Conservation (phyloP, 2,888 invertebrate genomes). For the Drosophila helvetica region DNA sequence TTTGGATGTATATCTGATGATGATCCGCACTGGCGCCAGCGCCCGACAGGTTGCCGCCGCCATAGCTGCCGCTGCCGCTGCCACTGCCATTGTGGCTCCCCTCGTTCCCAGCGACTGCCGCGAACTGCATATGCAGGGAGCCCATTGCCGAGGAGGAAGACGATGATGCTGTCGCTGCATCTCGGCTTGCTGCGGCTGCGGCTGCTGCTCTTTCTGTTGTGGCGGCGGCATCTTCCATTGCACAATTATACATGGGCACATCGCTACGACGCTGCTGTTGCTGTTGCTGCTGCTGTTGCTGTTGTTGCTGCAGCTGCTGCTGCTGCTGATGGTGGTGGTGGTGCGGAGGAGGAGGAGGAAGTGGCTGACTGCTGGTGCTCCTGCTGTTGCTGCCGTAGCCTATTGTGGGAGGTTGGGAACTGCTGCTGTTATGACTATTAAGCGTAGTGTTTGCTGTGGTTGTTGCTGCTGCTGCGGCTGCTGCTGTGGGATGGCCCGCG, state of each 20-base stretch:
- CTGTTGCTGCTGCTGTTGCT: slow-evolving; percentile 28
- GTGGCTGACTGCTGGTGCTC: slow-evolving; percentile 48
- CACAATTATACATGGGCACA: slow-evolving; percentile 83
- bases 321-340: background rate
- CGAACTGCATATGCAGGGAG: slow-evolving; percentile 66
- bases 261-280: slow-evolving; percentile 76
- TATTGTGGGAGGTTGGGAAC: slow-evolving; percentile 62
- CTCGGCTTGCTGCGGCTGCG: background rate
- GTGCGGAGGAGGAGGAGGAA: slow-evolving; percentile 54
- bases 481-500: slow-evolving; percentile 49
- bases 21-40: slow-evolving; percentile 71
- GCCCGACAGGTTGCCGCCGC: slow-evolving; percentile 58
- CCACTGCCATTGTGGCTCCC: slow-evolving; percentile 38
- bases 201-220: slow-evolving; percentile 30
- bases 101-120: slow-evolving; percentile 59
- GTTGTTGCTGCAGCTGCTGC: slow-evolving; percentile 14
- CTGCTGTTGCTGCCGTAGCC: slow-evolving; percentile 30
- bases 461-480: slow-evolving; percentile 39
- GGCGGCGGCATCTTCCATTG: slow-evolving; percentile 76
- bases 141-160: slow-evolving; percentile 58
- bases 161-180: background rate
- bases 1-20: slow-evolving; percentile 42
- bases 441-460: slow-evolving; percentile 59
- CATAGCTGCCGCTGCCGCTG: slow-evolving; percentile 49
- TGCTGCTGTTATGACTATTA: slow-evolving; percentile 62